Base-by-base conservation (phyloP, 2,888 invertebrate species). In the Pyrochroa serraticornis region DNA sequence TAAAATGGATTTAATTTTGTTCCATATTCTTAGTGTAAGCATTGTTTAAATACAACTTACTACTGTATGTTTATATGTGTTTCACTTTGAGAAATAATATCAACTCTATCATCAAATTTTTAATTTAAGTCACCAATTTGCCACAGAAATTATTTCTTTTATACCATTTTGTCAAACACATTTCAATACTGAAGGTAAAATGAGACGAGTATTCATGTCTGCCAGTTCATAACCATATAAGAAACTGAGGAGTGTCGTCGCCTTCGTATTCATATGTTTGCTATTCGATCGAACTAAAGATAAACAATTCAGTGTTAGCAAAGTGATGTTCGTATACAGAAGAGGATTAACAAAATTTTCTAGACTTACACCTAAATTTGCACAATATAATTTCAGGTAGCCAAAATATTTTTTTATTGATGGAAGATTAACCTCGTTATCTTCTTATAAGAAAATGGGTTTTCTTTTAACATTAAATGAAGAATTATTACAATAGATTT, bases 221-320 rank as follows among this genome's bases (percentile, higher is more conserved):
- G 22, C 22, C 5, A 22, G 54, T 37, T 38, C 54, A 41, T 48
- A 42, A 54, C 42, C 47, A 31, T 56, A 56, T 50, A 56, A 44
- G 56, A 49, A 56, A 56, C 49, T 31, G 49, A 50, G 56, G 56
- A 56, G 56, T 56, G 56, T 49, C 56, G 49, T 56, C 55, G 55
- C 39, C 50, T 38, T 51, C 55, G 55, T 51, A 58, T 58, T 62
- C 58, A 58, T 22, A 22, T 55, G 61, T 62, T 62, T 48, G 58
- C 54, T 58, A 47, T 58, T 62, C 56, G 61, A 60, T 60, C 60
- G 60, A 51, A 56, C 44, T 39, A 55, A 48, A 58, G 58, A 62
- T 62, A 62, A 62, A 55, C 58, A 62, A 56, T 41, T 42, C 56
- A 56, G 49, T 49, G 56, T 56, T 49, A 56, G 49, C 56, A 36